These are phyloP conservation scores for Chaetoderma sp. DNA, from an alignment of 2,888 invertebrate genomes.

Conservation along the genomic window DNA sequence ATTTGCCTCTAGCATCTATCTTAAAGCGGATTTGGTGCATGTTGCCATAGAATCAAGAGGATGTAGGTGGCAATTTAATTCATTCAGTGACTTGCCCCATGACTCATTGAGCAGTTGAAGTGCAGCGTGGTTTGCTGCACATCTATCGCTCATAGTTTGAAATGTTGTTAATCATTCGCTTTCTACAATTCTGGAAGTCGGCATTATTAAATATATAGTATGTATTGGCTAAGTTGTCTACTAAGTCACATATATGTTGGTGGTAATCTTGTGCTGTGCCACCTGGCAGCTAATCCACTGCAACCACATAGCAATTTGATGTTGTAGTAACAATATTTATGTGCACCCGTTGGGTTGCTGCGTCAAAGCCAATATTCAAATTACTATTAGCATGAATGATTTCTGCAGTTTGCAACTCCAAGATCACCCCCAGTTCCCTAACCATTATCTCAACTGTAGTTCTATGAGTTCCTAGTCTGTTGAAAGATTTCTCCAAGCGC, in stretches of 20 bases:
- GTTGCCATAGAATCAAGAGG: slow-evolving; percentile 21
- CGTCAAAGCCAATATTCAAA: slow-evolving; percentile 33
- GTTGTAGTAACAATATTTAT: slow-evolving; percentile 29
- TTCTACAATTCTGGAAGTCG: slow-evolving; percentile 4
- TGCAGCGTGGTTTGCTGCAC: slow-evolving; percentile 24
- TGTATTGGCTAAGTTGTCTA: slow-evolving; percentile 20
- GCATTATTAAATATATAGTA: slow-evolving; percentile 10
- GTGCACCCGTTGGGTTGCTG: slow-evolving; percentile 33
- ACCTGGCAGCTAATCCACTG: slow-evolving; percentile 32
- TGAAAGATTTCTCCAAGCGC: slow-evolving; percentile 2
- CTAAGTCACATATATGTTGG: slow-evolving; percentile 18
- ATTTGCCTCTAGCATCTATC: slow-evolving; percentile 17
- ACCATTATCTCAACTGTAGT: slow-evolving; percentile 16
- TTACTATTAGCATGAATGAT: neutral
- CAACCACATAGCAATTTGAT: slow-evolving; percentile 16
- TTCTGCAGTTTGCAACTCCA: slow-evolving; percentile 19
- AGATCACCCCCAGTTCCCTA: slow-evolving; percentile 16
- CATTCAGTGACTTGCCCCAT: slow-evolving; percentile 28
- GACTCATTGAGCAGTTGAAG: neutral
- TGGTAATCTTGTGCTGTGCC: slow-evolving; percentile 34
- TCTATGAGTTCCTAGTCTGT: slow-evolving; percentile 14
- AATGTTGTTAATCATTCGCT: slow-evolving; percentile 22
- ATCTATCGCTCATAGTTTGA: slow-evolving; percentile 31
- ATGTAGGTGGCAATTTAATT: slow-evolving; percentile 26
- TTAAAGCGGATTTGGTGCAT: slow-evolving; percentile 17